Conservation (phyloP, 2,888 invertebrate species). For the Troides oblongomaculatus region DNA sequence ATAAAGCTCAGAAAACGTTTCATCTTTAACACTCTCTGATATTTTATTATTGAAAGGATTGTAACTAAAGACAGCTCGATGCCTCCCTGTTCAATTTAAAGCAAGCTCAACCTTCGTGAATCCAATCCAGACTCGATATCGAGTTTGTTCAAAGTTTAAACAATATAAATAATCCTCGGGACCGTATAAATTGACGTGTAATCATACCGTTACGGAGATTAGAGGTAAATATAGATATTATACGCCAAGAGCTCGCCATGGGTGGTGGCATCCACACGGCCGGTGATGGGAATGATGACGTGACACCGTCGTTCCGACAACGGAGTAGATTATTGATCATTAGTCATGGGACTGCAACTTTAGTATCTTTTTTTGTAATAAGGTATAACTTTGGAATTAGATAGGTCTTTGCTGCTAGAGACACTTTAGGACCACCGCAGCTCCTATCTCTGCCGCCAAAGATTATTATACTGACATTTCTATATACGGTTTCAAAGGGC, state of each 20-base stretch:
- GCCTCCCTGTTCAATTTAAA: constrained; percentile 38
- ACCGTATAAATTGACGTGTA: constrained; percentile 73
- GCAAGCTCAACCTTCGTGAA: constrained; percentile 55
- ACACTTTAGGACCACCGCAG: too few species aligned
- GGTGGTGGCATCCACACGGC: constrained; percentile 39
- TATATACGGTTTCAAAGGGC: too few species aligned
- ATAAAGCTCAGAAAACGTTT: not conserved
- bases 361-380: not conserved
- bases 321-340: not conserved
- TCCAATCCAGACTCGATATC: constrained; percentile 71
- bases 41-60: not conserved
- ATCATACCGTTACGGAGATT: constrained; percentile 68
- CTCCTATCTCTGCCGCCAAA: too few species aligned
- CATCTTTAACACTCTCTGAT: too few species aligned
- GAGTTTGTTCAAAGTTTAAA: constrained; percentile 72
- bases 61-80: constrained; percentile 41
- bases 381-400: not conserved
- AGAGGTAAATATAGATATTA: constrained; percentile 76
- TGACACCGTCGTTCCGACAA: constrained; percentile 15
- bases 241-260: constrained; percentile 36
- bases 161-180: constrained; percentile 71
- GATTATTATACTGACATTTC: too few species aligned
- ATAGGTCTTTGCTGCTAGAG: too few species aligned
- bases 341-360: constrained; percentile 3
- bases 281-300: constrained; percentile 32